phyloP scores from a whole-genome alignment of 2,797 vertebrate genomes.

The Carcharodon carcharias region DNA sequence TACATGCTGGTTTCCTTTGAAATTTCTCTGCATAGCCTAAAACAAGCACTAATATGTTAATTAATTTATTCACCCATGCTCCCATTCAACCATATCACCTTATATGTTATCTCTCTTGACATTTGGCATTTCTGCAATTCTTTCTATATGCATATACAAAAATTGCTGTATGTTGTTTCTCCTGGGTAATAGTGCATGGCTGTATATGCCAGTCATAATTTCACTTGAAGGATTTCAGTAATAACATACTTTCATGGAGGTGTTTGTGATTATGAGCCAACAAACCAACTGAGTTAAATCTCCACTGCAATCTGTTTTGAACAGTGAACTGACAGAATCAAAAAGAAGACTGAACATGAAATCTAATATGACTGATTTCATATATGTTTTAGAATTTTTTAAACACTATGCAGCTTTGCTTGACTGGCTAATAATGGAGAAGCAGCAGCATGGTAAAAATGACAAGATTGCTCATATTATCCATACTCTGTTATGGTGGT shows the following conservation, averaged over 20 bases:
- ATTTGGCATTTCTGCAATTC: not conserved
- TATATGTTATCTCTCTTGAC: not conserved
- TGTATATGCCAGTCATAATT: not conserved
- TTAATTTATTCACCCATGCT: not conserved
- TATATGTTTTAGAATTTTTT: not conserved
- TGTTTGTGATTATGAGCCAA: not conserved
- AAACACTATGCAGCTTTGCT: not conserved
- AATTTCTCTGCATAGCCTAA: not conserved
- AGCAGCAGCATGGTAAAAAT: not conserved
- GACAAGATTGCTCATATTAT: not conserved
- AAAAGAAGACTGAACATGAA: not conserved
- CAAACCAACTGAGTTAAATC: constrained; percentile 1
- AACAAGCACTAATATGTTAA: not conserved
- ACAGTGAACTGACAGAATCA: not conserved
- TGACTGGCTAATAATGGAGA: not conserved
- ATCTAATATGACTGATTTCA: not conserved
- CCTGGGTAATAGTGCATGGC: not conserved
- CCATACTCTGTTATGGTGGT: not conserved
- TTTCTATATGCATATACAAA: not conserved
- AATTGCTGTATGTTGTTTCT: not conserved
- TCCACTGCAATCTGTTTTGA: constrained; percentile 1
- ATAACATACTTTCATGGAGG: not conserved
- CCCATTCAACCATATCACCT: not conserved
- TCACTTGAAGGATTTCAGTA: not conserved
- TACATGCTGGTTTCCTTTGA: not conserved